Percentiles rank a stretch among this genome's conserved stretches.
Evolutionary conservation across 2,113 vertebrate genomes (phyloP).

Genomic region (Tyto alba): DNA sequence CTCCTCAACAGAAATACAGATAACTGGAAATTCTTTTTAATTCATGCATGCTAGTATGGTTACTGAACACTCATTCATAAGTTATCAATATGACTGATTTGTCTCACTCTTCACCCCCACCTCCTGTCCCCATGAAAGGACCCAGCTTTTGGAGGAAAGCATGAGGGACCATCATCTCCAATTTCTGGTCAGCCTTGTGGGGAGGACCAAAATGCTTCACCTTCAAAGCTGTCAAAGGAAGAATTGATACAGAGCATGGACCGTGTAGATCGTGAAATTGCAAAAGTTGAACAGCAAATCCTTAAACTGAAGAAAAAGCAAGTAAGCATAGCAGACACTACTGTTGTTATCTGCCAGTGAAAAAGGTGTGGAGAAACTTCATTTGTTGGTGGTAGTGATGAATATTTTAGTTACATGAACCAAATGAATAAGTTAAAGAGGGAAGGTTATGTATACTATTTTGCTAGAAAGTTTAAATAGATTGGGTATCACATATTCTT

Average conservation of each 20-base stretch:
- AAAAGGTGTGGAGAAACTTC: not conserved
- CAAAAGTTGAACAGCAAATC: constrained; percentile 98
- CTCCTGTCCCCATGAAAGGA: constrained; percentile 76
- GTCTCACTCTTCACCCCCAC: not conserved
- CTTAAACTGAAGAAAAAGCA: constrained; percentile 98
- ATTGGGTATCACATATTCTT: not conserved
- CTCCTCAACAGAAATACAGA: not conserved
- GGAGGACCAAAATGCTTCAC: constrained; percentile 92
- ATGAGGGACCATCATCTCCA: constrained; percentile 84
- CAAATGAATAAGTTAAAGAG: not conserved
- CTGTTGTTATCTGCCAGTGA: not conserved
- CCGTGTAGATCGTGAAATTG: constrained; percentile 95
- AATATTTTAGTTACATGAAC: not conserved
- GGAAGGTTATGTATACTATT: not conserved
- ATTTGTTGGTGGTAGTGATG: not conserved
- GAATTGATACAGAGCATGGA: constrained; percentile 99
- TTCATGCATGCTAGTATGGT: not conserved
- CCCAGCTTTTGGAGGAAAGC: constrained; percentile 78
- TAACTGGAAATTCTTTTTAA: not conserved
- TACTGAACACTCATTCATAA: not conserved
- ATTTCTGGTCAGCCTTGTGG: constrained; percentile 79
- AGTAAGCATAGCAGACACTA: constrained; percentile 68
- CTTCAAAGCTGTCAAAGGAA: constrained; percentile 98
- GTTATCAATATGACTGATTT: not conserved
- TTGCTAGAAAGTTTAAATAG: not conserved